phyloP scores from a whole-genome alignment of 2,888 invertebrate species.

The Sinodicranocentrus sp. region DNA sequence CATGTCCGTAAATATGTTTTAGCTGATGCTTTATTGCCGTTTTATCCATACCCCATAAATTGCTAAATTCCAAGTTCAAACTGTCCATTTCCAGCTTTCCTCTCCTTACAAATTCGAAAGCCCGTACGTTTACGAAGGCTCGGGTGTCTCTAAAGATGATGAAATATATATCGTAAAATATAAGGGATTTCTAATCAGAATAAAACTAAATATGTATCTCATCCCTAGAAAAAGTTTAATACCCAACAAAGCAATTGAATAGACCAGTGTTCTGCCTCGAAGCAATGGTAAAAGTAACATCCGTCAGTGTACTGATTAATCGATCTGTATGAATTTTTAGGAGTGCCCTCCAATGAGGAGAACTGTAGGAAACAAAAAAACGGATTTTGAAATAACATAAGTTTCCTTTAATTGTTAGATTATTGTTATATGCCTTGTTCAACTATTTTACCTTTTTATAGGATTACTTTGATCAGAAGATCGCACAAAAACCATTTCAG shows the following conservation, averaged over 20 bases:
- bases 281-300: slow-evolving; percentile 53
- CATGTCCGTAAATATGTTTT: slow-evolving; percentile 44
- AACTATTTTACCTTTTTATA: not conserved
- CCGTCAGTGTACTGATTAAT: slow-evolving; percentile 45
- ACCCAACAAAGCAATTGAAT: slow-evolving; percentile 54
- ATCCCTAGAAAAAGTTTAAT: not conserved
- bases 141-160: slow-evolving; percentile 52
- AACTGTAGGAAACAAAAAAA: not conserved
- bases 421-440: too few species aligned
- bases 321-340: slow-evolving; percentile 60
- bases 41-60: not conserved
- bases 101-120: slow-evolving; percentile 36
- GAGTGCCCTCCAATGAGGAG: slow-evolving; percentile 40
- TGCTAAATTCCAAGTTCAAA: slow-evolving; percentile 25
- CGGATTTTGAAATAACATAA: not conserved
- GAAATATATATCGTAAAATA: too few species aligned
- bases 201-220: not conserved
- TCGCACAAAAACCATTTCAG: not conserved
- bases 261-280: slow-evolving; percentile 40
- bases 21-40: slow-evolving; percentile 7
- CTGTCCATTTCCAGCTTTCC: slow-evolving; percentile 1
- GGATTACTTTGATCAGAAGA: slow-evolving; percentile 7
- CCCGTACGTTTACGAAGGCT: slow-evolving; percentile 14
- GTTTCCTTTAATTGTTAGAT: too few species aligned
- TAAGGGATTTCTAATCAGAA: too few species aligned